phyloP scores from a whole-genome alignment of 1,140 invertebrate genomes.

The Zaprionus inermis region DNA sequence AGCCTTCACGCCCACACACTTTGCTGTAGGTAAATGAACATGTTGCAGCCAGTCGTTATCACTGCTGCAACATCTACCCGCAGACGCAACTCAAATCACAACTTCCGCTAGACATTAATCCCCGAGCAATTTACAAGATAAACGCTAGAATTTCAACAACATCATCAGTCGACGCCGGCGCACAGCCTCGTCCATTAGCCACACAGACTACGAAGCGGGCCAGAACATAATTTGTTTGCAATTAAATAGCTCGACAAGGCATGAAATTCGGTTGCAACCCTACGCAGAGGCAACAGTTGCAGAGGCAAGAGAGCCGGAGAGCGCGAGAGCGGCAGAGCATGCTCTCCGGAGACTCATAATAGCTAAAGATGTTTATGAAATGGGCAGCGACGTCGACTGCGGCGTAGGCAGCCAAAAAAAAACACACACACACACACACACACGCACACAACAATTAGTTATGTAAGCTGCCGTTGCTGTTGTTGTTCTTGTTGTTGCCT shows the following conservation, averaged over 20 bases:
- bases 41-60: conserved; percentile 56
- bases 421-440: conserved; percentile 13
- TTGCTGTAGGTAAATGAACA: conserved; percentile 78
- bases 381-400: conserved; percentile 66
- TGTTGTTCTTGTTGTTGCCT: conserved; percentile 31
- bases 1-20: conserved; percentile 58
- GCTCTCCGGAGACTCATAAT: conserved; percentile 61
- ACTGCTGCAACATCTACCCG: conserved; percentile 51
- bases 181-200: conserved; percentile 65
- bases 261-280: conserved; percentile 81
- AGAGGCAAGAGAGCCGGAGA: conserved; percentile 2
- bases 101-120: conserved; percentile 81
- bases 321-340: not conserved
- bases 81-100: conserved; percentile 63
- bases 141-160: conserved; percentile 80
- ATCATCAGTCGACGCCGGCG: conserved; percentile 59
- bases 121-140: conserved; percentile 81
- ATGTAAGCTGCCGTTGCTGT: conserved; percentile 60
- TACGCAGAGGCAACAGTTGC: conserved; percentile 42
- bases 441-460: conserved; percentile 61
- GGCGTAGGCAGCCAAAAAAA: conserved; percentile 40
- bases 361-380: conserved; percentile 75
- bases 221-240: conserved; percentile 82
- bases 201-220: conserved; percentile 59
- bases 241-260: conserved; percentile 82